Evolutionary conservation across 2,113 vertebrate genomes (phyloP).

Genomic region (Amazona guildingii): DNA sequence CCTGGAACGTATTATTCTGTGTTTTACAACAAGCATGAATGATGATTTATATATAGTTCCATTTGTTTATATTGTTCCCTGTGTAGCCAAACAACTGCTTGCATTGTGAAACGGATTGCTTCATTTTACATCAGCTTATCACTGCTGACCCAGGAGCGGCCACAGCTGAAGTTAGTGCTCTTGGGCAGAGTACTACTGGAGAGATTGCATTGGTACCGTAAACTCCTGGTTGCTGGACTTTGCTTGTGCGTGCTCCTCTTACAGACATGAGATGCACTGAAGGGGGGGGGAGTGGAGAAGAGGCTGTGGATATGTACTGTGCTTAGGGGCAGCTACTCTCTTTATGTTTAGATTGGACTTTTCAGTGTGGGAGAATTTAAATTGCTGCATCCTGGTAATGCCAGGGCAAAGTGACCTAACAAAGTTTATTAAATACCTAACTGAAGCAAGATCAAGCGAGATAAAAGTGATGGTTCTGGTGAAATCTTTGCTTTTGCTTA

Average conservation of each 20-base stretch:
- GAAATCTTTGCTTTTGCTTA: neutral
- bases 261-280: accelerated
- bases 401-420: neutral
- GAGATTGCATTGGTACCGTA: neutral
- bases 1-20: neutral
- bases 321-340: neutral
- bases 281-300: accelerated
- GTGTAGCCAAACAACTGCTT: neutral
- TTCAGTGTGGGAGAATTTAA: neutral
- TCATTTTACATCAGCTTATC: neutral
- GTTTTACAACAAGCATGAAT: neutral
- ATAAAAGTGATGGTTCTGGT: neutral
- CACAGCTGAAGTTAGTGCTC: neutral
- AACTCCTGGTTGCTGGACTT: neutral
- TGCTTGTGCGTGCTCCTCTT: neutral
- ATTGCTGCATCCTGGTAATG: neutral
- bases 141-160: neutral
- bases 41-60: neutral
- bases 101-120: neutral
- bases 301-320: neutral
- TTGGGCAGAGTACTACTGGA: neutral
- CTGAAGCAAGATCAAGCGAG: neutral
- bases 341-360: neutral
- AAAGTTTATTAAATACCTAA: neutral
- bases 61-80: neutral